Evolutionary conservation across 2,113 vertebrate species (phyloP).

Genomic region (Amphilophus citrinellus): DNA sequence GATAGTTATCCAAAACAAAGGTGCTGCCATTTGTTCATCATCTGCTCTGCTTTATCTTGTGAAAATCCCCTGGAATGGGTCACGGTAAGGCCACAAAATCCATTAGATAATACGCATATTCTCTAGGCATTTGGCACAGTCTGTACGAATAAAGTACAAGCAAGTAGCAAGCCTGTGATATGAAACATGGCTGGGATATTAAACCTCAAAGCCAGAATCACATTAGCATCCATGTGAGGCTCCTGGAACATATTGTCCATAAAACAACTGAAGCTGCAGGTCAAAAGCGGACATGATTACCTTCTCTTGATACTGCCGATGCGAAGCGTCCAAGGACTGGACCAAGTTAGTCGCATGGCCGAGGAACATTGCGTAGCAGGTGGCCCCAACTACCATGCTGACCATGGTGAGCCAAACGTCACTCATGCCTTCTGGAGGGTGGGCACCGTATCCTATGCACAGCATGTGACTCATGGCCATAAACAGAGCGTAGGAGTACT

Average conservation of each 20-base stretch:
- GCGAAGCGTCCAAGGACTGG: constrained; percentile 94
- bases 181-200: constrained; percentile 49
- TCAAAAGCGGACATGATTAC: constrained; percentile 75
- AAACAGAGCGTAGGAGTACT: constrained; percentile 96
- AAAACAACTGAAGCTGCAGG: neutral
- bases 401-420: constrained; percentile 99
- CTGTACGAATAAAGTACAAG: constrained; percentile 13
- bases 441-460: constrained; percentile 90
- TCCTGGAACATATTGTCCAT: constrained; percentile 15
- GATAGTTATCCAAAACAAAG: constrained; percentile 65
- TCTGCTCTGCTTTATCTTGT: constrained; percentile 61
- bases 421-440: constrained; percentile 90
- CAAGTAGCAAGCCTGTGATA: constrained; percentile 29
- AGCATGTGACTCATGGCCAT: constrained; percentile 87
- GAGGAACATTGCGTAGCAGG: constrained; percentile 93
- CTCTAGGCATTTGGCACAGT: constrained; percentile 40
- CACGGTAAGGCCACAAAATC: constrained; percentile 43
- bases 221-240: constrained; percentile 34
- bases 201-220: constrained; percentile 45
- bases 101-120: constrained; percentile 66
- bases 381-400: constrained; percentile 95
- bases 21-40: constrained; percentile 54
- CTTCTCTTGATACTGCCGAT: constrained; percentile 98
- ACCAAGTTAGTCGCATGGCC: constrained; percentile 95
- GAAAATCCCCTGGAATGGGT: constrained; percentile 64